Evolutionary conservation across 2,888 invertebrate species (phyloP).

Genomic region (Pyrrhopygopsis socrates): DNA sequence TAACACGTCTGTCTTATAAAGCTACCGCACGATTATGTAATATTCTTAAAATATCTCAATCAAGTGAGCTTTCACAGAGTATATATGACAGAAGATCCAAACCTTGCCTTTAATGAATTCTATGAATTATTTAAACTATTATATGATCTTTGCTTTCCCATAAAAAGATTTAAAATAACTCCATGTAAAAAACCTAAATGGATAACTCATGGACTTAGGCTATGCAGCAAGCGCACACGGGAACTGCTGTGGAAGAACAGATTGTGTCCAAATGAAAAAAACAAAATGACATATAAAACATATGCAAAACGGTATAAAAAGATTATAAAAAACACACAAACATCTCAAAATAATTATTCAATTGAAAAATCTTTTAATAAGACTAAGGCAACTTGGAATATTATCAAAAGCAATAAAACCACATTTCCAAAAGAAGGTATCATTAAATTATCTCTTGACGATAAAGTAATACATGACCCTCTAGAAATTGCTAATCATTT

Average conservation of each 20-base stretch:
- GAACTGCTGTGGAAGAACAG: not conserved
- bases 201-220: not conserved
- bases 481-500: constrained; percentile 39
- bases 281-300: not conserved
- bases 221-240: not conserved
- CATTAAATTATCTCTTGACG: constrained; percentile 1
- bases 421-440: not conserved
- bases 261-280: not conserved
- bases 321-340: not conserved
- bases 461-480: constrained; percentile 22
- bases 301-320: not conserved
- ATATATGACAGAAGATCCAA: constrained; percentile 2
- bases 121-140: constrained; percentile 26
- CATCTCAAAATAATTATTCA: not conserved
- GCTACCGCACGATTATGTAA: no score
- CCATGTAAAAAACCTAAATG: not conserved
- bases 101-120: constrained; percentile 33
- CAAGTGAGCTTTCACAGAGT: constrained; percentile 38
- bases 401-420: not conserved
- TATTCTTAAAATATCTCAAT: no score
- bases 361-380: not conserved
- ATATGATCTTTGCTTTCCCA: constrained; percentile 44
- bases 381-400: not conserved
- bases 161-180: constrained; percentile 26
- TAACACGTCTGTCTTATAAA: no score